These are phyloP conservation scores for Phoenicopterus ruber DNA, from an alignment of 2,113 vertebrate species.

Conservation along the genomic window DNA sequence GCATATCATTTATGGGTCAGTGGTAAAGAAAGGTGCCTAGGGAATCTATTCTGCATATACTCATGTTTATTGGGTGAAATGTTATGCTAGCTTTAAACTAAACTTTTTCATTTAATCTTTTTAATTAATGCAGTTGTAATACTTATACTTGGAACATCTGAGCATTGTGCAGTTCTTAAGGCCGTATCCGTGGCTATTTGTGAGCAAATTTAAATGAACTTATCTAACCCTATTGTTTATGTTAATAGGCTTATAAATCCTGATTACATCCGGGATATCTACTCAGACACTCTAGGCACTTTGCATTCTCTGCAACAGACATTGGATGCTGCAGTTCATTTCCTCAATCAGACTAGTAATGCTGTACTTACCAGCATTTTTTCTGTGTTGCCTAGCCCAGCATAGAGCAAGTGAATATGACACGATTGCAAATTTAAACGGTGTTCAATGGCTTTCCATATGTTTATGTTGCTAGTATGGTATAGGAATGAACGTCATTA, in stretches of 20 bases:
- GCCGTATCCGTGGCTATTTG: background rate
- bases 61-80: background rate
- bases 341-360: background rate
- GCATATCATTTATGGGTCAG: background rate
- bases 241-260: background rate
- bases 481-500: background rate
- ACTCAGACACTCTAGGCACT: background rate
- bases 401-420: background rate
- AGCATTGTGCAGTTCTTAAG: background rate
- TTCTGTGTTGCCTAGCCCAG: background rate
- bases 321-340: background rate
- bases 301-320: background rate
- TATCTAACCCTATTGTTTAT: background rate
- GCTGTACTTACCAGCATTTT: background rate
- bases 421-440: background rate
- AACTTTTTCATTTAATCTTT: background rate
- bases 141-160: background rate
- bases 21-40: background rate
- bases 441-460: background rate
- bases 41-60: background rate
- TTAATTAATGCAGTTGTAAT: background rate
- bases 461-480: background rate
- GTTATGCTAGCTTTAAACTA: background rate
- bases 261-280: background rate
- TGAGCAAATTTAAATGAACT: background rate